Evolutionary conservation across 2,888 invertebrate species (phyloP).

Genomic region (Altica lythri): DNA sequence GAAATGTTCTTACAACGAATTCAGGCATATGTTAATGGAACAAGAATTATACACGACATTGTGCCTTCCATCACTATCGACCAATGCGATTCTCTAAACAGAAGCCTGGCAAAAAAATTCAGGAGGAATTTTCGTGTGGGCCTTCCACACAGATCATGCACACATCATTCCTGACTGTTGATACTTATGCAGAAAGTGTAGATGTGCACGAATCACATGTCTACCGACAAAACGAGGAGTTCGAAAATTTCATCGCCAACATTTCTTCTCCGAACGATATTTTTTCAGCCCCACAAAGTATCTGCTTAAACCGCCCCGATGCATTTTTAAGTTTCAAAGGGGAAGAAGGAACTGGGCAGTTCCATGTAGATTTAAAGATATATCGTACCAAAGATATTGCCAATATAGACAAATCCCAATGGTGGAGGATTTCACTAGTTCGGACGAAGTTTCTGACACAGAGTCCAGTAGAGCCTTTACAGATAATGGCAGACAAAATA

Average conservation of each 20-base stretch:
- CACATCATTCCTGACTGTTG: conserved; percentile 13
- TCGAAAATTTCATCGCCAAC: conserved; percentile 5
- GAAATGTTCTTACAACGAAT: not conserved
- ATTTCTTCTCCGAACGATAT: conserved; percentile 3
- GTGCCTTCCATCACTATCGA: conserved; percentile 2
- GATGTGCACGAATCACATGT: conserved; percentile 2
- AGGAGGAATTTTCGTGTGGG: conserved; percentile 8
- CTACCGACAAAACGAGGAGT: conserved; percentile 1
- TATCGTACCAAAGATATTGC: conserved; percentile 19
- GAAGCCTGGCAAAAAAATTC: conserved; percentile 6
- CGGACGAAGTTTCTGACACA: conserved; percentile 20
- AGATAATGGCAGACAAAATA: conserved; percentile 4
- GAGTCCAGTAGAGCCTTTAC: conserved; percentile 20
- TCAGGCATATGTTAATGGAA: not conserved
- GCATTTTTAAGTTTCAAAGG: not conserved
- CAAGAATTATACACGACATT: conserved; percentile 9
- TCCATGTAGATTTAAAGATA: conserved; percentile 13
- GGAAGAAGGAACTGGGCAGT: conserved; percentile 8
- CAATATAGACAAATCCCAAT: conserved; percentile 15
- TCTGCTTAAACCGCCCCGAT: conserved; percentile 5
- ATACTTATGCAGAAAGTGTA: conserved; percentile 5
- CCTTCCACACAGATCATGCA: conserved; percentile 13
- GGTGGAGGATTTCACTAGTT: conserved; percentile 19
- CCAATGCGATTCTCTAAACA: not conserved
- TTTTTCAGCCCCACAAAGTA: conserved; percentile 14